Conservation (phyloP, 2,797 vertebrate species). For the Pelodytes ibericus region DNA sequence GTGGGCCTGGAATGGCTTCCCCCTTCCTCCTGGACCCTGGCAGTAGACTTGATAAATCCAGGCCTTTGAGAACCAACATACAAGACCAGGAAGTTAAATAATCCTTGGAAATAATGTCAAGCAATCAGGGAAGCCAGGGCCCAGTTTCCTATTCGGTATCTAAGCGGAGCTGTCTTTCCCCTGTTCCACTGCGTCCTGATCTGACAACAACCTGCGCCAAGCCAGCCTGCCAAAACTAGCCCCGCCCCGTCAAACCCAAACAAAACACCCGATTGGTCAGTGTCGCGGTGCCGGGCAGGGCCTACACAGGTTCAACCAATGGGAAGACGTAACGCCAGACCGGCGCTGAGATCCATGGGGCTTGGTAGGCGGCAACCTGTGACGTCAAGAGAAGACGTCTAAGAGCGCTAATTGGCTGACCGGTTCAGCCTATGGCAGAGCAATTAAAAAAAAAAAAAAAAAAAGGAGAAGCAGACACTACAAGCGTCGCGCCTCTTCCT, state of each 20-base stretch:
- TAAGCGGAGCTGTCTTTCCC: neutral
- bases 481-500: neutral
- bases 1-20: constrained; percentile 12
- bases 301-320: neutral
- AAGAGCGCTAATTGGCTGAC: constrained; percentile 12
- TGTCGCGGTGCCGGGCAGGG: neutral
- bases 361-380: neutral
- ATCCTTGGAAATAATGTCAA: neutral
- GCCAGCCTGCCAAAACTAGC: constrained; percentile 44
- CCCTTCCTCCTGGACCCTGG: neutral
- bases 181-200: constrained; percentile 25
- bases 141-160: neutral
- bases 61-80: neutral
- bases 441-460: neutral
- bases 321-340: neutral
- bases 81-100: neutral
- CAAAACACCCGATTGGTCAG: constrained; percentile 19
- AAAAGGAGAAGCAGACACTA: too few species aligned
- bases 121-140: neutral
- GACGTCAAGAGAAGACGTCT: constrained; percentile 12
- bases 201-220: constrained; percentile 55
- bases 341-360: constrained; percentile 36
- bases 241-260: constrained; percentile 47
- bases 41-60: neutral
- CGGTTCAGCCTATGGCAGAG: neutral